phyloP scores from a whole-genome alignment of 2,113 vertebrate species.

The Saguinus midas region DNA sequence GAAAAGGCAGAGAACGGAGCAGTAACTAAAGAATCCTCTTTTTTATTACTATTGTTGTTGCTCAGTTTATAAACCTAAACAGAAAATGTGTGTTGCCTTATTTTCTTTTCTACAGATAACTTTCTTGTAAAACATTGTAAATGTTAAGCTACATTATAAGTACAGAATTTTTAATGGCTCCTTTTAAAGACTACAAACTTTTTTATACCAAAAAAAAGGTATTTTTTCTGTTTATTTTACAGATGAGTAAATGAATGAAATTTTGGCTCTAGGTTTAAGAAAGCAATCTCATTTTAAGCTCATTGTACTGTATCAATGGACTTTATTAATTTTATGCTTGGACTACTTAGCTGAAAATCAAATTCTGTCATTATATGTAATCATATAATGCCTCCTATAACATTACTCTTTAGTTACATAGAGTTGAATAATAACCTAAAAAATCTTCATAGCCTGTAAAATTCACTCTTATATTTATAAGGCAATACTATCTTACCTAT shows the following conservation, averaged over 20 bases:
- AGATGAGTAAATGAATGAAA: neutral
- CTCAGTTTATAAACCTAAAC: conserved; percentile 4
- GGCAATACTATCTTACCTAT: neutral
- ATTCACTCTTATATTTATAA: neutral
- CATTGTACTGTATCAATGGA: neutral
- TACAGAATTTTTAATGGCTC: neutral
- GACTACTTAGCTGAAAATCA: neutral
- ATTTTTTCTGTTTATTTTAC: conserved; percentile 6
- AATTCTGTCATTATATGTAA: neutral
- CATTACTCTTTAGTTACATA: neutral
- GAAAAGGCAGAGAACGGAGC: conserved; percentile 17
- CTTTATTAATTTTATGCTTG: conserved; percentile 16
- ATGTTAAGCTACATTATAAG: neutral
- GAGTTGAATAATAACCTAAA: neutral
- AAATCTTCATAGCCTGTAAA: conserved; percentile 1
- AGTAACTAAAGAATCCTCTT: neutral
- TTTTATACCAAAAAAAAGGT: neutral
- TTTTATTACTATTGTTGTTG: conserved; percentile 13
- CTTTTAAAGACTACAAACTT: neutral
- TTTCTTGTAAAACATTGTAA: neutral
- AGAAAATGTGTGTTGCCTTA: neutral
- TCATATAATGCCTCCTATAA: neutral
- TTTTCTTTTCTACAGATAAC: conserved; percentile 22
- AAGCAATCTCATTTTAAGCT: neutral
- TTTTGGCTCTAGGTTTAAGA: neutral